phyloP scores from a whole-genome alignment of 2,888 invertebrate species.

The Heliconius sara region DNA sequence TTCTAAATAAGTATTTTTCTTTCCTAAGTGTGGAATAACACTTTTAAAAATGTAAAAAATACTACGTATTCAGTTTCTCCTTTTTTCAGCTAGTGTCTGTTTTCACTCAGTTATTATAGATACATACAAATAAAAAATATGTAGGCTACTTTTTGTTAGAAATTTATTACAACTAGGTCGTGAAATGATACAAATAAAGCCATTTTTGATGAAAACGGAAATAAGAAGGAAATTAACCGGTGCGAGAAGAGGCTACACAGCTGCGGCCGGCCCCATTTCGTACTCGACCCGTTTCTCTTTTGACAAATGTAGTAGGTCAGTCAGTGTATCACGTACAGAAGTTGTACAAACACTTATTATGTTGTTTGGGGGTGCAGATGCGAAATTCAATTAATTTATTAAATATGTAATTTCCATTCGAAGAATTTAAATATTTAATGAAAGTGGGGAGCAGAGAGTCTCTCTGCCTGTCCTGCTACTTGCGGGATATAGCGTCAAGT shows the following conservation, averaged over 20 bases:
- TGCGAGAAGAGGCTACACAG: conserved; percentile 31
- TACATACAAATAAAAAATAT: not conserved
- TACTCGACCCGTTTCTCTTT: conserved; percentile 45
- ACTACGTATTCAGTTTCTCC: too few species aligned
- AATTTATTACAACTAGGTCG: not conserved
- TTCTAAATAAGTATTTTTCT: too few species aligned
- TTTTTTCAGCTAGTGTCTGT: not conserved
- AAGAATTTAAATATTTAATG: too few species aligned
- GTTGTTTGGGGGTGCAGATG: not conserved
- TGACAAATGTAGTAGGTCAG: conserved; percentile 36
- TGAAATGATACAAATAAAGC: conserved; percentile 8
- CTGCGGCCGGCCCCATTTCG: conserved; percentile 41
- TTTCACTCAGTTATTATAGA: not conserved
- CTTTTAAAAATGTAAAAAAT: too few species aligned
- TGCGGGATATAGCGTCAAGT: too few species aligned
- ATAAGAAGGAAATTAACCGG: conserved; percentile 40
- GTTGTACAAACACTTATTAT: conserved; percentile 23
- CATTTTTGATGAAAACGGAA: conserved; percentile 15
- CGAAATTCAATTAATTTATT: too few species aligned
- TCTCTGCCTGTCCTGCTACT: too few species aligned
- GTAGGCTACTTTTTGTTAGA: not conserved
- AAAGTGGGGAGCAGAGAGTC: too few species aligned
- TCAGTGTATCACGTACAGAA: conserved; percentile 13
- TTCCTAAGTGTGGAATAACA: too few species aligned
- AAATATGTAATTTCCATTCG: too few species aligned